Evolutionary conservation across 1,140 invertebrate species (phyloP), one percentile per base, ranked within the genome.

Genomic region (Thalassaphorura encarpata): DNA sequence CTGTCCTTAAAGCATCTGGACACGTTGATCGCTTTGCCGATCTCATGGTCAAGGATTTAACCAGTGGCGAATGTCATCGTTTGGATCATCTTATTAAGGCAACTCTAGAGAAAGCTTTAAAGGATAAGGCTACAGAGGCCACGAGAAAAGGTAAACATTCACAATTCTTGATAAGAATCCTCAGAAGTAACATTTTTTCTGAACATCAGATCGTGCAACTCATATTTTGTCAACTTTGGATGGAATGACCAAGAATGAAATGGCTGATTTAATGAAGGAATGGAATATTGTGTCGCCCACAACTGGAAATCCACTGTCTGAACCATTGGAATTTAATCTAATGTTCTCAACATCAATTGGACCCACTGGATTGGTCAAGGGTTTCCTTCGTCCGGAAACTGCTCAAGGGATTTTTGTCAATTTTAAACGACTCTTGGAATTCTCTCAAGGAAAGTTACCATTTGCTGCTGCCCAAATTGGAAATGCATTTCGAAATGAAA

Each of bases 331-430:
- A 67, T 99, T 99, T 71, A 99, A 99, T 75, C 77, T 99, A 2
- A 99, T 99, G 96, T 99, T 99, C 74, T 84, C 81, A 29, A 98
- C 94, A 0, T 86, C 88, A 68, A 99, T 99, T 68, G 96, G 96
- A 26, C 95, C 96, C 8, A 88, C 92, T 57, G 96, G 96, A 2
- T 71, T 88, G 24, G 75, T 95, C 0, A 96, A 96, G 77, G 93
- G 92, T 31, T 98, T 85, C 69, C 75, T 99, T 0, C 80, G 96
- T 63, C 96, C 96, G 26, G 97, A 99, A 77, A 99, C 96, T 23
- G 96, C 96, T 2, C 97, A 99, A 73, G 96, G 96, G 24, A 99
- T 99, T 54, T 99, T 99, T 76, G 95, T 99, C 0, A 99, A 99
- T 72, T 99, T 99, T 68, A 96, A 97, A 72, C 75, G 95, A 21